These are phyloP conservation scores for Aquatica leii DNA, from an alignment of 2,888 invertebrate genomes.

Conservation along the genomic window DNA sequence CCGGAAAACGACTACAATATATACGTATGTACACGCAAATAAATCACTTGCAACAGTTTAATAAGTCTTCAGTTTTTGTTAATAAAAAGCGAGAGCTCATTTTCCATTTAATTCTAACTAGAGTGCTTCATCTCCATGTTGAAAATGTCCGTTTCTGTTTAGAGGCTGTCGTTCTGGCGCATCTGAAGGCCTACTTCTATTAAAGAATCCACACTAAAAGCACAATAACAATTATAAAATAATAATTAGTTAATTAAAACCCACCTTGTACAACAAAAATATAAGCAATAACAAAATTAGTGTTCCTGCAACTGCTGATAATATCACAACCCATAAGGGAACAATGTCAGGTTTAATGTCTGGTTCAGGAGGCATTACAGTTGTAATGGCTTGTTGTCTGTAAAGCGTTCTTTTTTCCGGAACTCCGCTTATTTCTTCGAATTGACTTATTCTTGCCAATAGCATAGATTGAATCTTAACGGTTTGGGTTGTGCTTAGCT, in stretches of 20 bases:
- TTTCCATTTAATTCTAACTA: constrained; percentile 59
- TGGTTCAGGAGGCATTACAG: constrained; percentile 71
- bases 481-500: constrained; percentile 62
- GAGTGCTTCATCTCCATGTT: constrained; percentile 78
- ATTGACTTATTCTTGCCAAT: constrained; percentile 73
- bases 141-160: constrained; percentile 75
- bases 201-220: constrained; percentile 90
- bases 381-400: constrained; percentile 76
- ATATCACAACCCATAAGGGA: constrained; percentile 86
- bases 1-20: constrained; percentile 23
- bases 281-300: constrained; percentile 80
- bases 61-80: constrained; percentile 20
- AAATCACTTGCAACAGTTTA: constrained; percentile 22
- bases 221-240: constrained; percentile 15
- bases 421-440: constrained; percentile 74
- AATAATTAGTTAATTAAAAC: constrained; percentile 37
- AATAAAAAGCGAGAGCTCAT: constrained; percentile 14
- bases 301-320: constrained; percentile 84
- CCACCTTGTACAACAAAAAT: constrained; percentile 83
- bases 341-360: constrained; percentile 73
- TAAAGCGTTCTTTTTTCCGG: constrained; percentile 68
- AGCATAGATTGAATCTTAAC: constrained; percentile 81
- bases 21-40: constrained; percentile 30
- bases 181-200: constrained; percentile 84
- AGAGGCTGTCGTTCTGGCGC: constrained; percentile 86